phyloP scores from a whole-genome alignment of 2,888 invertebrate species.

The Phyllotreta cruciferae region DNA sequence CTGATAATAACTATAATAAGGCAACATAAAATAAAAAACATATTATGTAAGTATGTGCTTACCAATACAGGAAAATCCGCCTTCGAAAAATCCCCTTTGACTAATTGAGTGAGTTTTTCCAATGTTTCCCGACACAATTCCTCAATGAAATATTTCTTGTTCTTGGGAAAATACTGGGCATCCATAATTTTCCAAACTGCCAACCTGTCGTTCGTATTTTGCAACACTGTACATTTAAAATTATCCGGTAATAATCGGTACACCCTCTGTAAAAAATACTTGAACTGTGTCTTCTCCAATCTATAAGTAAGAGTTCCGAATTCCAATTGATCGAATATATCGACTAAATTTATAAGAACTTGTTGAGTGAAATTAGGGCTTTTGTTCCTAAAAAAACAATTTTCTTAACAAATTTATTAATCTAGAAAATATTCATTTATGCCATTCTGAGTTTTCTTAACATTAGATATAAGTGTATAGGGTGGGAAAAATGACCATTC shows the following conservation, averaged over 20 bases:
- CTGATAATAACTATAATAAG: too few relatives aligned
- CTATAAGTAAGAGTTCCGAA: conserved; percentile 42
- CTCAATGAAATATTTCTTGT: conserved; percentile 22
- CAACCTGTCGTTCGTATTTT: not conserved
- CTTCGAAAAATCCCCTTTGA: conserved; percentile 20
- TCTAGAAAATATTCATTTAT: too few relatives aligned
- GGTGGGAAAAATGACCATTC: too few relatives aligned
- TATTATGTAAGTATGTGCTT: conserved; percentile 20
- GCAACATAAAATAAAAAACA: too few relatives aligned
- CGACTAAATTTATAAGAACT: conserved; percentile 35
- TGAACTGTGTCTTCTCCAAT: conserved; percentile 43
- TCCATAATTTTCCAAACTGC: conserved; percentile 33
- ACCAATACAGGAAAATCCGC: conserved; percentile 27
- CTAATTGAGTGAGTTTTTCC: conserved; percentile 25
- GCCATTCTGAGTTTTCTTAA: too few relatives aligned
- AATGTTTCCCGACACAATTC: conserved; percentile 20
- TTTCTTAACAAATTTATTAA: too few relatives aligned
- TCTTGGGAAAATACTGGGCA: conserved; percentile 26
- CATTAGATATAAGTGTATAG: too few relatives aligned
- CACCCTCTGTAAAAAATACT: conserved; percentile 43
- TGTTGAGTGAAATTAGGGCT: conserved; percentile 24
- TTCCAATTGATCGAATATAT: conserved; percentile 35
- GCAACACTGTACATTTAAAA: conserved; percentile 18
- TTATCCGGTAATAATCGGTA: conserved; percentile 37
- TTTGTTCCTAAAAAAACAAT: conserved; percentile 38